Base-by-base conservation (phyloP, 2,797 vertebrate species). In the Poecilia picta region DNA sequence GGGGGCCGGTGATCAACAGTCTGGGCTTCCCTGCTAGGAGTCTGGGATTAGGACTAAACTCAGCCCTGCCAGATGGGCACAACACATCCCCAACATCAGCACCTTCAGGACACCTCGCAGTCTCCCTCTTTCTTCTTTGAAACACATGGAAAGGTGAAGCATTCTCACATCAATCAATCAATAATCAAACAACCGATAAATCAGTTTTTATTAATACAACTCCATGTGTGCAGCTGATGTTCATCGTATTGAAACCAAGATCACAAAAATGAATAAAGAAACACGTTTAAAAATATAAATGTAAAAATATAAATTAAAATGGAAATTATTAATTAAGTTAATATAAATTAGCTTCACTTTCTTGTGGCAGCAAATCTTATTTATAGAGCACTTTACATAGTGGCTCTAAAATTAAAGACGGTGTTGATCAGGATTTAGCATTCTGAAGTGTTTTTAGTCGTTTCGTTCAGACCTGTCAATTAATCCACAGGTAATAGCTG, bases 21-120 rank as follows among this genome's bases (percentile, higher is more conserved):
- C 96, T 96, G 96, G 84, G 96, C 95, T 90, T 96, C 97, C 96
- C 97, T 96, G 95, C 96, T 96, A 97, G 97, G 97, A 96, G 96
- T 97, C 96, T 94, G 95, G 96, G 97, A 98, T 98, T 98, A 98
- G 95, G 95, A 89, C 95, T 96, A 98, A 98, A 97, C 97, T 97
- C 95, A 95, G 94, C 94, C 95, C 95, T 95, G 97, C 96, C 98
- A 99, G 97, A 98, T 98, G 97, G 97, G 96, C 92, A 91, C 89
- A 84, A 86, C 86, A 81, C 89, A 93, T 91, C 90, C 86, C 51
- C 78, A 83, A 79, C 93, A 89, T 91, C 81, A 89, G 77, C 87
- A 87, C 80, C 87, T 78, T 85, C 62, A 84, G 82, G 83, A 84
- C 85, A 59, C 23, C 33, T 39, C 33, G 79, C 55, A 2, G 76